phyloP scores from a whole-genome alignment of 2,888 invertebrate genomes.

The Adineta ricciae region DNA sequence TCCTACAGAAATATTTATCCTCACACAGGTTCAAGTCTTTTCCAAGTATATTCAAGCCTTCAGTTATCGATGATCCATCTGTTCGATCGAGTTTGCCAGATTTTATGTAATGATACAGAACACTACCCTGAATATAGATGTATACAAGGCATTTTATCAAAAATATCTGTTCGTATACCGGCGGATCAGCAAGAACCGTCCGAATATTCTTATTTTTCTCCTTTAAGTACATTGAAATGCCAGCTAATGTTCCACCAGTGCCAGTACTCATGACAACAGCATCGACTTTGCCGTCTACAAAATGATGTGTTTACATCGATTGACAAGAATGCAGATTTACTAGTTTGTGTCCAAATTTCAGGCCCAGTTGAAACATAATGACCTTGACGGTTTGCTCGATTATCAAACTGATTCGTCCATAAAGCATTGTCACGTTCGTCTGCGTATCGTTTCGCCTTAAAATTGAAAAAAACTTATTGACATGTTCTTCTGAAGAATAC shows the following conservation, averaged over 20 bases:
- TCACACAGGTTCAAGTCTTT: not conserved
- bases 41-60: constrained; percentile 37
- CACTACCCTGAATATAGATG: constrained; percentile 42
- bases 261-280: constrained; percentile 48
- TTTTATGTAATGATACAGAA: constrained; percentile 46
- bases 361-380: constrained; percentile 49
- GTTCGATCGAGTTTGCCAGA: constrained; percentile 46
- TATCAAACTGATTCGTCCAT: constrained; percentile 51
- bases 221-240: constrained; percentile 46
- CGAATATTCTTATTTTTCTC: constrained; percentile 45
- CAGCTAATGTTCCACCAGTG: constrained; percentile 49
- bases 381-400: constrained; percentile 45
- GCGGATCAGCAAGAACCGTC: constrained; percentile 44
- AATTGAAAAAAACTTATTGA: not conserved
- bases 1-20: no score
- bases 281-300: constrained; percentile 42
- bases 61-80: constrained; percentile 46
- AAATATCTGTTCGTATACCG: constrained; percentile 32
- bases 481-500: not conserved
- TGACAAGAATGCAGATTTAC: constrained; percentile 34
- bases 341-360: constrained; percentile 48
- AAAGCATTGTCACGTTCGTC: constrained; percentile 46
- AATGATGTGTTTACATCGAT: constrained; percentile 35
- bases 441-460: constrained; percentile 43
- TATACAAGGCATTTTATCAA: not conserved